Conservation (phyloP, 2,797 vertebrate genomes). For the Microtus californicus region DNA sequence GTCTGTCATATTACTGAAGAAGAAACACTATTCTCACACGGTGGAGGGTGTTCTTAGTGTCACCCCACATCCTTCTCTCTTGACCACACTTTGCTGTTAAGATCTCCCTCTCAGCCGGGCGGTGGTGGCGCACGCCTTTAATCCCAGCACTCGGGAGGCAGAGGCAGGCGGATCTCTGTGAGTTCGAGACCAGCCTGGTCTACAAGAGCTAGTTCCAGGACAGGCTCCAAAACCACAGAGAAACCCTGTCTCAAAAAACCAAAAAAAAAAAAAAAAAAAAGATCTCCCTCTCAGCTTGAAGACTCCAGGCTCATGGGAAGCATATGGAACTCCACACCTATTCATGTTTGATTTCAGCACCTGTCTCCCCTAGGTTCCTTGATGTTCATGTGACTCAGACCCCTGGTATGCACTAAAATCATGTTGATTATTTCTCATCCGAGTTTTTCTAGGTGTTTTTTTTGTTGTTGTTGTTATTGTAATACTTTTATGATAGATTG, state of each 20-base stretch:
- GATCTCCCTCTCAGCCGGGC: background rate
- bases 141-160: no score
- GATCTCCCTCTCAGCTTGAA: background rate
- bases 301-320: background rate
- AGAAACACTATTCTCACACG: conserved; percentile 23
- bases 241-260: no score
- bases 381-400: background rate
- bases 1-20: background rate
- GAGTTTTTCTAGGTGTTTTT: background rate
- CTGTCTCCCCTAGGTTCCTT: background rate
- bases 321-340: background rate
- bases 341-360: background rate
- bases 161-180: no score
- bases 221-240: no score
- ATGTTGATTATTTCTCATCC: conserved; percentile 25
- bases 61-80: background rate
- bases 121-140: no score
- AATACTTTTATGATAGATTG: background rate
- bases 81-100: background rate
- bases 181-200: no score
- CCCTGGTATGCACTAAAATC: background rate
- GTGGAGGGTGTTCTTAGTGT: background rate
- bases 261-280: background rate
- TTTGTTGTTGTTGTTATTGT: background rate
- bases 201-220: no score